Base-by-base conservation (phyloP, 2,888 invertebrate genomes). In the Hymenopus coronatus region DNA sequence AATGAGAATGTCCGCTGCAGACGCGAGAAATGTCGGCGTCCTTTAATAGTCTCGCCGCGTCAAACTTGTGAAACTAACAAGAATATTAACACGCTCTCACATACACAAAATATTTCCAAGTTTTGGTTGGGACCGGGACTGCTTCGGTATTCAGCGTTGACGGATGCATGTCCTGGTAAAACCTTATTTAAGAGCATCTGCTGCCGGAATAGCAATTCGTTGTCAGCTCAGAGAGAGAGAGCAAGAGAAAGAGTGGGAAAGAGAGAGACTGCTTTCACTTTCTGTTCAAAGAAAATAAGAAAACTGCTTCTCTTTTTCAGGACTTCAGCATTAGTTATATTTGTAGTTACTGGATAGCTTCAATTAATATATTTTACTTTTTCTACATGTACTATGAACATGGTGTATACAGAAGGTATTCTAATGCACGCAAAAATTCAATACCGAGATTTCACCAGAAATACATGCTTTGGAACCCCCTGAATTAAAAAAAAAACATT, bases 1-100 rank as follows among this genome's bases (percentile, higher is more conserved):
- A 85, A 85, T 85, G n/a, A 85, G 27, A 54, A 46, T 28, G 85
- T 85, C 85, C 85, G 15, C 7, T 46, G 85, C 85, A 85, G 85
- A 27, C 85, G 33, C 15, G 40, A 27, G 27, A 85, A 46, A 27
- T 85, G 15, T 84, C 84, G 25, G 25, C 30, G n/a, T 84, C 40
- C 20, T 40, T 84, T 30, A 33, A 84, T 46, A 85, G 85, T 85
- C 54, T 28, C 40, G 85, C 27, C 28, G 28, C 27, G 46, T 85
- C 85, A 85, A 85, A 85, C 40, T 54, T 85, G 40, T 28, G 25
- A 40, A 85, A 46, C 46, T 40, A 46, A 85, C 85, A 85, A 85
- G 54, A 85, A 85, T 85, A 33, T n/a, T 20, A 20, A 30, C 54
- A 70, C 54, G 54, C 54, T 20, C 54, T 70, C 54, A 70, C 54